Conservation (phyloP, 2,888 invertebrate species). For the Drosophila affinis region DNA sequence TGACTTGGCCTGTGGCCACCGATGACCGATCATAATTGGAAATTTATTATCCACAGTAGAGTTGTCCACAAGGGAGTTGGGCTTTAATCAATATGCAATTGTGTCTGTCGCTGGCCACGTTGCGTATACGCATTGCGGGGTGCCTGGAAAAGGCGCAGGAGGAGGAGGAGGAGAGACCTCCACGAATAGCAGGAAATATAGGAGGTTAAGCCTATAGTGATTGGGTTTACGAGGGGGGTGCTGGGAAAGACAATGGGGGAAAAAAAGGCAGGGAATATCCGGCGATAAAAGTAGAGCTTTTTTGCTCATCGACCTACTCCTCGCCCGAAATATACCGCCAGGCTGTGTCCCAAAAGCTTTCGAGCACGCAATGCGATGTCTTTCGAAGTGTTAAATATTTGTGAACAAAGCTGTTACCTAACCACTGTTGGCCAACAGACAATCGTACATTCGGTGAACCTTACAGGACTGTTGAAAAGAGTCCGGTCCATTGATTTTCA, state of each 20-base stretch:
- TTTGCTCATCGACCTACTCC: too few relatives aligned
- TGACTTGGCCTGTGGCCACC: conserved; percentile 15
- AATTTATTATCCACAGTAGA: conserved; percentile 76
- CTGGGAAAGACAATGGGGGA: conserved; percentile 4
- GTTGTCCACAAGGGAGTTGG: conserved; percentile 43
- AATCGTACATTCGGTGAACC: too few relatives aligned
- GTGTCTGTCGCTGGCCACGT: conserved; percentile 19
- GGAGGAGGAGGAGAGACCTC: conserved; percentile 33
- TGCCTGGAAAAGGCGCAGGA: conserved; percentile 7
- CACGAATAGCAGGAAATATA: conserved; percentile 34
- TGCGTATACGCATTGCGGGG: conserved; percentile 50
- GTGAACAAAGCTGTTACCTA: conserved; percentile 7
- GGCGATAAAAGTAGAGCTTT: too few relatives aligned
- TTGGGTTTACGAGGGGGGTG: neutral
- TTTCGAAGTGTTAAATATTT: neutral
- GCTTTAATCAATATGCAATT: conserved; percentile 39
- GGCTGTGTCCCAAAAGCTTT: conserved; percentile 27
- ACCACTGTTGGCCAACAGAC: neutral
- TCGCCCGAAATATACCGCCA: neutral
- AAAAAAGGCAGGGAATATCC: too few relatives aligned
- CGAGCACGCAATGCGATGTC: neutral
- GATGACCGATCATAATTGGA: conserved; percentile 72
- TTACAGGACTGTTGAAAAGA: too few relatives aligned
- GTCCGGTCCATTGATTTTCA: too few relatives aligned
- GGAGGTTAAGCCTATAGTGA: conserved; percentile 12